Evolutionary conservation across 35 echinoderm and acorn worm genomes (phyloP).

Genomic region (Ophioderma brevispina): DNA sequence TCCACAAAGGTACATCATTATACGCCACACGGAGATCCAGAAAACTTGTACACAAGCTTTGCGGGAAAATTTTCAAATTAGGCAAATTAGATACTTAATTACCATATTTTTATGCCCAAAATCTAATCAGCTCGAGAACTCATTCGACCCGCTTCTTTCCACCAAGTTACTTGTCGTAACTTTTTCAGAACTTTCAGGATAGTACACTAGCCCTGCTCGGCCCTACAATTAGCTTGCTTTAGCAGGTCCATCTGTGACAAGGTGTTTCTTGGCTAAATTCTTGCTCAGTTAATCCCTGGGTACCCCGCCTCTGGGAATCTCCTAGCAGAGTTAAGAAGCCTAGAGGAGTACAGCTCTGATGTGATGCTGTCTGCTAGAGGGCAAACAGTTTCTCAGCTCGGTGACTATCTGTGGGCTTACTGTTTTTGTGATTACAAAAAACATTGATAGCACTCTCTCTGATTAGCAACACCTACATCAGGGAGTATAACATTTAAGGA

Average conservation of each 20-base stretch:
- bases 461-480: too few species aligned
- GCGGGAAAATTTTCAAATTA: too few species aligned
- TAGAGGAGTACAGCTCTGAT: constrained; percentile 52
- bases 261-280: constrained; percentile 87
- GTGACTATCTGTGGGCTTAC: constrained; percentile 36
- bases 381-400: constrained; percentile 76
- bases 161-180: constrained; percentile 49
- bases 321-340: constrained; percentile 50
- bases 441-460: too few species aligned
- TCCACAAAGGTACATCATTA: too few species aligned
- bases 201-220: constrained; percentile 78
- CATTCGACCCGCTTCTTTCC: too few species aligned
- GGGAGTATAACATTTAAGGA: too few species aligned
- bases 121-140: too few species aligned
- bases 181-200: constrained; percentile 36
- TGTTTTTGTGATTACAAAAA: too few species aligned
- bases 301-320: constrained; percentile 26
- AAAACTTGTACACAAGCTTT: too few species aligned
- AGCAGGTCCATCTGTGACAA: constrained; percentile 47
- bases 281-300: constrained; percentile 73
- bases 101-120: too few species aligned
- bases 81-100: too few species aligned
- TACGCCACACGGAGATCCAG: too few species aligned
- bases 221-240: constrained; percentile 66
- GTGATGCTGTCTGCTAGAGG: constrained; percentile 54